Conservation (phyloP, 2,113 vertebrate species). For the Sitta europaea region DNA sequence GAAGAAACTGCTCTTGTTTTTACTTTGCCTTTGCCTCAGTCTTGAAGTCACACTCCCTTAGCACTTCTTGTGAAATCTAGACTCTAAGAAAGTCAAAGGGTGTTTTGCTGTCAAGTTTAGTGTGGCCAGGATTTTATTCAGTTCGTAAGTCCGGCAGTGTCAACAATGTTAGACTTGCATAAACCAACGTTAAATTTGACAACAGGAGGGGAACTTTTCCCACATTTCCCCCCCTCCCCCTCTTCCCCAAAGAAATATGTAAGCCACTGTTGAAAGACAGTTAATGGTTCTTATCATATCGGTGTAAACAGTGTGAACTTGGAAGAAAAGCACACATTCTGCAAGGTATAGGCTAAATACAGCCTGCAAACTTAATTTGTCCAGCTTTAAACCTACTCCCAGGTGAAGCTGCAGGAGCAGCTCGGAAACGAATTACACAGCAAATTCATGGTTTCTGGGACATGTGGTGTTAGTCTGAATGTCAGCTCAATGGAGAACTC, state of each 20-base stretch:
- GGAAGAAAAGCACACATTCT: background rate
- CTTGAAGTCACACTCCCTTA: background rate
- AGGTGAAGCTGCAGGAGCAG: background rate
- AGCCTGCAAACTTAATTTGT: background rate
- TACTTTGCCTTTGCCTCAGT: constrained; percentile 39
- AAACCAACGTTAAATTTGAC: background rate
- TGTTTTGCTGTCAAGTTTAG: background rate
- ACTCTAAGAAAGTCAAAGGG: background rate
- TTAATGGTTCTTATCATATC: background rate
- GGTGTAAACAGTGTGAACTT: background rate
- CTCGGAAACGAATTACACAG: background rate
- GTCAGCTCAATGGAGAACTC: background rate
- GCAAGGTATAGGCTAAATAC: background rate
- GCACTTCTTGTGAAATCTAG: constrained; percentile 20
- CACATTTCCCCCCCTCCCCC: background rate
- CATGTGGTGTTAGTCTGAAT: background rate
- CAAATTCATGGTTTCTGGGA: background rate
- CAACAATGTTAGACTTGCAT: background rate
- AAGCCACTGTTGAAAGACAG: background rate
- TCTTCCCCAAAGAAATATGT: background rate
- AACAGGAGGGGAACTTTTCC: background rate
- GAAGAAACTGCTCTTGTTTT: background rate
- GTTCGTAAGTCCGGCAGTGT: background rate
- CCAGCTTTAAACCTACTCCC: background rate
- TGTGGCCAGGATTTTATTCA: background rate